Evolutionary conservation across 2,797 vertebrate genomes (phyloP), one percentile per base, ranked within the genome.

Genomic region (Phataginus tricuspis): DNA sequence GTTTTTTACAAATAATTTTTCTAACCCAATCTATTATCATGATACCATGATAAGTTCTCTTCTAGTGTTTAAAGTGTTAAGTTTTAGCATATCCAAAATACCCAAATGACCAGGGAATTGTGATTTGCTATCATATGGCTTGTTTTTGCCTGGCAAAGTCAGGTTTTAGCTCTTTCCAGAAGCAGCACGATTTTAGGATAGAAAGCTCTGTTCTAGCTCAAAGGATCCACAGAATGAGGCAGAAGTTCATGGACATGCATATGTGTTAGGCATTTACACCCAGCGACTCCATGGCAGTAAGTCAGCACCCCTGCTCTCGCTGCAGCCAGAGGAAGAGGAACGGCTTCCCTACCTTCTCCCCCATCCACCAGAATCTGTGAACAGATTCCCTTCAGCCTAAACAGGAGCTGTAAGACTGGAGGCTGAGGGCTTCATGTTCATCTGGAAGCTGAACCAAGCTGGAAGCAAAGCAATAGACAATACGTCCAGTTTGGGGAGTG

Each of bases 1-100:
- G 27, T n/a, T 95, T 71, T 55, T 61, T 85, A 69, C 72, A 85
- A 84, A 79, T 63, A 64, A 74, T 31, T 96, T 57, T 55, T 37
- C 29, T 42, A 51, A 31, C 55, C 51, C 63, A 9, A 63, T 49
- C 45, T 82, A 10, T 42, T 64, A 57, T 63, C 64, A 74, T 12
- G 15, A 13, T 51, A 59, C 39, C 25, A 42, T 21, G 9, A 45
- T 53, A 51, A 49, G 21, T 25, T 77, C 31, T 45, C 31, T 37
- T 27, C 42, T 9, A 31, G 69, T 5, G 9, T 4, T 75, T 88
- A 37, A 80, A 88, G 66, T 59, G 14, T 96, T 83, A 78, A 8
- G 0, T 51, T 88, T 86, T 37, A 64, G 61, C 21, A 6, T 39
- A 39, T 80, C 23, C 29, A 42, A 51, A 69, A 49, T 45, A 63